These are phyloP conservation scores for Redunca redunca DNA, from an alignment of 2,113 vertebrate species.

Conservation along the genomic window DNA sequence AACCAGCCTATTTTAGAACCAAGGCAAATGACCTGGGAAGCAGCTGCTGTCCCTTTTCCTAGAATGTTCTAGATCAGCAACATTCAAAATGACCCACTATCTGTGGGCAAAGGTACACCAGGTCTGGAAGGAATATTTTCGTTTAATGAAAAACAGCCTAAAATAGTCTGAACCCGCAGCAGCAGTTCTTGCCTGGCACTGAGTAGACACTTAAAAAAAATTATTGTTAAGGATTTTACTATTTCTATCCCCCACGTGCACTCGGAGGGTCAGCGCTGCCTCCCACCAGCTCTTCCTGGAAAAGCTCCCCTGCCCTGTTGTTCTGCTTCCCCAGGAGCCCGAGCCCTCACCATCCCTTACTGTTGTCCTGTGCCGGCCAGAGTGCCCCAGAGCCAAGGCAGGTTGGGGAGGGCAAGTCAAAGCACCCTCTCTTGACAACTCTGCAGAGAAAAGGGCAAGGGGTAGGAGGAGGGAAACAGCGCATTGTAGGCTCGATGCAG, in stretches of 20 bases:
- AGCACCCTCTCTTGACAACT: not conserved
- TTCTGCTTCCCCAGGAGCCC: rapidly evolving
- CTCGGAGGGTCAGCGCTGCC: not conserved
- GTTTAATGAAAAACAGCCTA: slow-evolving; percentile 21
- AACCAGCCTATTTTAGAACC: not conserved
- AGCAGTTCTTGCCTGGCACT: not conserved
- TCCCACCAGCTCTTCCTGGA: not conserved
- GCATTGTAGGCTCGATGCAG: not conserved
- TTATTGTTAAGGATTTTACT: not conserved
- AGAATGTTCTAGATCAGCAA: not conserved
- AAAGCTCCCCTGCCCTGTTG: not conserved
- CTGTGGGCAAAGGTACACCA: not conserved
- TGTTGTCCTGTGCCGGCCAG: not conserved
- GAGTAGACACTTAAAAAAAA: not conserved
- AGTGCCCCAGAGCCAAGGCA: not conserved
- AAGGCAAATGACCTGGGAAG: not conserved
- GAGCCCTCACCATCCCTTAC: too few relatives aligned
- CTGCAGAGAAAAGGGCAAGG: not conserved
- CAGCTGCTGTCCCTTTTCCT: not conserved
- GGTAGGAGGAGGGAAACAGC: not conserved
- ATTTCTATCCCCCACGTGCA: not conserved
- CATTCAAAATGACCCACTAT: not conserved
- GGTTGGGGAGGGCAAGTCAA: not conserved
- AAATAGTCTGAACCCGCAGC: not conserved
- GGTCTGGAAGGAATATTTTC: slow-evolving; percentile 36